Evolutionary conservation across 2,113 vertebrate genomes (phyloP).

Genomic region (Anolis carolinensis): DNA sequence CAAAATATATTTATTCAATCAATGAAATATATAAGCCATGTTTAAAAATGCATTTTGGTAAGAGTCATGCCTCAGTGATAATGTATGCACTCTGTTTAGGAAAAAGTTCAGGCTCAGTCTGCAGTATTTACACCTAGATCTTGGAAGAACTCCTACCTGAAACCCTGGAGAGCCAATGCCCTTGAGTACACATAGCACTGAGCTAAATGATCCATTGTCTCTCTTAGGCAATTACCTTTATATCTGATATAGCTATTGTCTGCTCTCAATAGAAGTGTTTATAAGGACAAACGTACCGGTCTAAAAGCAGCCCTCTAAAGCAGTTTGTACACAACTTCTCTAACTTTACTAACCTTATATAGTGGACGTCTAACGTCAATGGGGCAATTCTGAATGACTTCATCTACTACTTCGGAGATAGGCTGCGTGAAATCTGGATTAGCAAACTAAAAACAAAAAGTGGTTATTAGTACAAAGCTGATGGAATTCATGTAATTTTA

Average conservation of each 20-base stretch:
- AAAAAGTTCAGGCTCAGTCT: background rate
- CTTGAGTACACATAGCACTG: background rate
- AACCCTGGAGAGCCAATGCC: background rate
- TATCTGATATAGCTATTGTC: background rate
- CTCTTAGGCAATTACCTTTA: background rate
- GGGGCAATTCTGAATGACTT: conserved; percentile 99
- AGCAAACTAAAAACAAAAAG: conserved; percentile 84
- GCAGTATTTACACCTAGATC: background rate
- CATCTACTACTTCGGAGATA: conserved; percentile 98
- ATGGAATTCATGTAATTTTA: background rate
- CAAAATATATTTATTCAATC: background rate
- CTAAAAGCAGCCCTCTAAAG: background rate
- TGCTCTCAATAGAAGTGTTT: background rate
- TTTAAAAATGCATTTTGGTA: background rate
- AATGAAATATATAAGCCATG: background rate
- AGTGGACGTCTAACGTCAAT: conserved; percentile 97
- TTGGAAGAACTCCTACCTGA: background rate
- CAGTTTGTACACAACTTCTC: background rate
- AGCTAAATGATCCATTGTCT: too few species aligned
- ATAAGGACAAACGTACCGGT: background rate
- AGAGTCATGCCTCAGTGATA: background rate
- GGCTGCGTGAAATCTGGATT: conserved; percentile 98
- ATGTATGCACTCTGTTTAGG: background rate
- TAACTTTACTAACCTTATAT: conserved; percentile 86
- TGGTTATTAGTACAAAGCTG: background rate